Conservation (phyloP, 1,140 invertebrate species). For the Drosophila setifemur region DNA sequence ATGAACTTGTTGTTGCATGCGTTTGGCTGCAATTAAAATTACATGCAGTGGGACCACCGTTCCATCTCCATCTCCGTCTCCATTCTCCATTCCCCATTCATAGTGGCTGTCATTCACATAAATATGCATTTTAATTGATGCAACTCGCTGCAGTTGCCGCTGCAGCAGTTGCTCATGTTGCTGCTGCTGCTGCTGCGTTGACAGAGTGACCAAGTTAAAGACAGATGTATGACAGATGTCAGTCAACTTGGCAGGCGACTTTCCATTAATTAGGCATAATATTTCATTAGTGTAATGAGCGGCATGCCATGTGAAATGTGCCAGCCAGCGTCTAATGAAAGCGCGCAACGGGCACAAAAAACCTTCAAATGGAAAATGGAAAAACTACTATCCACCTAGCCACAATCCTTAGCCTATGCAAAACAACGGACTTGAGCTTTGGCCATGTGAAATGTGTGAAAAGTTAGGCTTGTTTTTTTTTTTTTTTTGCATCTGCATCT, state of each 20-base stretch:
- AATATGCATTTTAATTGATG: slow-evolving; percentile 70
- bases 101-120: slow-evolving; percentile 60
- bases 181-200: slow-evolving; percentile 23
- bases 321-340: slow-evolving; percentile 57
- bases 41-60: slow-evolving; percentile 29
- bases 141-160: slow-evolving; percentile 22
- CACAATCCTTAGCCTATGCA: slow-evolving; percentile 47
- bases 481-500: slow-evolving; percentile 24
- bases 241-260: slow-evolving; percentile 51
- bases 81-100: slow-evolving; percentile 53
- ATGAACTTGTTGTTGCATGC: slow-evolving; percentile 62
- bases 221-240: slow-evolving; percentile 72
- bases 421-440: slow-evolving; percentile 48
- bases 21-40: slow-evolving; percentile 75
- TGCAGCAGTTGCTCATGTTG: background rate
- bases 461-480: slow-evolving; percentile 41
- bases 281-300: slow-evolving; percentile 76
- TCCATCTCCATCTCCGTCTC: slow-evolving; percentile 1
- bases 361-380: background rate
- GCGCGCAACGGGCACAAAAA: slow-evolving; percentile 19
- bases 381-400: slow-evolving; percentile 22
- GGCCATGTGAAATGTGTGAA: slow-evolving; percentile 74
- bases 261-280: slow-evolving; percentile 80
- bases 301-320: slow-evolving; percentile 53
- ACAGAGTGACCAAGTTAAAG: slow-evolving; percentile 81